Base-by-base conservation (phyloP, 2,888 invertebrate genomes). In the Endomychus coccineus region DNA sequence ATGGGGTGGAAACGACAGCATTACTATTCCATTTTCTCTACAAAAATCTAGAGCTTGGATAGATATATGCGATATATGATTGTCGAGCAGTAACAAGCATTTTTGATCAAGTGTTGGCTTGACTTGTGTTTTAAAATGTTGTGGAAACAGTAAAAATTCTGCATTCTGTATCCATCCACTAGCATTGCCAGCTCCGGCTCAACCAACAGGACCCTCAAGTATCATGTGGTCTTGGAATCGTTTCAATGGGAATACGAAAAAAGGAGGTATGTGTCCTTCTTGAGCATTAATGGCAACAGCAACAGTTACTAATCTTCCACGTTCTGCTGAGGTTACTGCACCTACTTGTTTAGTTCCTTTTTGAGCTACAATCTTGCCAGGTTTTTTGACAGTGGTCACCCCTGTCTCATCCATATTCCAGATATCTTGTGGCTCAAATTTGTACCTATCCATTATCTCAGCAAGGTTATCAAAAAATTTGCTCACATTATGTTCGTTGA, bases 371-470 rank as follows among this genome's bases (percentile, higher is more conserved):
- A 66, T 42, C 43, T 49, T 51, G 24, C 52, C 43, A n/a, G 62
- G 61, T 42, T 50, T 59, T 36, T 62, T 59, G 4, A 65, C 64
- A 2, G 61, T 60, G 2, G 61, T 60, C 1, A 63, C 45, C 1
- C 58, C 62, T 2, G 58, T 56, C 46, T 64, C 59, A 32, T 62
- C 61, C 22, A 58, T 41, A 43, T 65, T 65, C 44, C 48, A 64
- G 17, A 64, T 61, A 36, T 56, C 47, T 24, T 17, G 7, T 29
- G 29, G 29, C 4, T 9, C 11, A 16, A 36, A 22, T 9, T 36
- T 28, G 19, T 17, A 27, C 34, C 16, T 31, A 19, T 19, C 22
- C 21, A 31, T 25, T 23, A 48, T 49, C 30, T 24, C 31, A 36
- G 13, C 5, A 16, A 54, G 34, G 29, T 50, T 48, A 14, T 48